Percentiles rank a stretch among this genome's conserved stretches.
Conservation (phyloP, 2,113 vertebrate species). For the Corythoichthys intestinalis region DNA sequence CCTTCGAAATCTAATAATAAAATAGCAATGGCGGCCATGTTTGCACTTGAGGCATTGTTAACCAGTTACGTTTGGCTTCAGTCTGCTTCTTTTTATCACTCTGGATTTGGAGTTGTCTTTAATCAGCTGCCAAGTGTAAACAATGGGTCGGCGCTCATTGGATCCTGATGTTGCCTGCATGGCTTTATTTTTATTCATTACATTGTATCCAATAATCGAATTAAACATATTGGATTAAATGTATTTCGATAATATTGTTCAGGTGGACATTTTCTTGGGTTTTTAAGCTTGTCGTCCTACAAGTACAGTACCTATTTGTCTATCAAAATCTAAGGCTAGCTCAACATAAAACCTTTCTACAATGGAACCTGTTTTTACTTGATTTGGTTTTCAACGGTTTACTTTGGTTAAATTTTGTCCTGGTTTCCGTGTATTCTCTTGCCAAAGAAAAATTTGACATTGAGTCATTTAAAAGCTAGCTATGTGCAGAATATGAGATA, state of each 20-base stretch:
- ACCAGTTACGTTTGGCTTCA: constrained; percentile 8
- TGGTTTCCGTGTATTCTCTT: too few species aligned
- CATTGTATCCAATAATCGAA: constrained; percentile 8
- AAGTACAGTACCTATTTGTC: too few species aligned
- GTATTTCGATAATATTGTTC: neutral
- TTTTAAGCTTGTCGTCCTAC: too few species aligned
- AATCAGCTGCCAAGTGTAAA: constrained; percentile 26
- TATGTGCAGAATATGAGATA: too few species aligned
- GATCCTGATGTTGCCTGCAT: constrained; percentile 19
- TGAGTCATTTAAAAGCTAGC: too few species aligned
- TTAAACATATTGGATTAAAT: neutral
- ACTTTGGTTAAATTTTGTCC: too few species aligned
- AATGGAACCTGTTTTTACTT: too few species aligned
- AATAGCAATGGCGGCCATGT: constrained; percentile 8
- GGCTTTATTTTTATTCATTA: constrained; percentile 6
- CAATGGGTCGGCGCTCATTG: constrained; percentile 15
- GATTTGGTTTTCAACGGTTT: too few species aligned
- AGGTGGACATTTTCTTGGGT: too few species aligned
- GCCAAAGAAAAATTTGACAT: too few species aligned
- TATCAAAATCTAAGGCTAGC: too few species aligned
- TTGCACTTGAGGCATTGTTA: constrained; percentile 8
- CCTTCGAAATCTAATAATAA: constrained; percentile 9
- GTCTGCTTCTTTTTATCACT: constrained; percentile 9
- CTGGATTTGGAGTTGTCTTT: neutral
- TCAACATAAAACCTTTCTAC: too few species aligned